Base-by-base conservation (phyloP, 2,113 vertebrate species). In the Otus sunia region DNA sequence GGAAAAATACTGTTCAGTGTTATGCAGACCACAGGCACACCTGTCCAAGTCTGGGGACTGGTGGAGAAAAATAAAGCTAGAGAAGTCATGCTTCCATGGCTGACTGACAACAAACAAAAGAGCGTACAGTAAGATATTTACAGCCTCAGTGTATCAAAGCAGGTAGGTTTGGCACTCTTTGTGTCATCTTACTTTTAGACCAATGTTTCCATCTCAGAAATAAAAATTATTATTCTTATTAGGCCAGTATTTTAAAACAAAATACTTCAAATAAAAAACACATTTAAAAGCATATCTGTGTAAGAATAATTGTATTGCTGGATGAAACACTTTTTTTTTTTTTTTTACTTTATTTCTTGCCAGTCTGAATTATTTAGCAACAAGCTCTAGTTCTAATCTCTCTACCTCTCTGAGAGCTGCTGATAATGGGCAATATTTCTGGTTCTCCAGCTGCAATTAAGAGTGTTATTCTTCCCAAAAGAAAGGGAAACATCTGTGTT, bases 401-500 rank as follows among this genome's bases (percentile, higher is more conserved):
- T 71, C 34, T 86, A 37, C 45, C 12, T 95, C 63, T 86, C 72
- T 71, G 29, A 86, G 11, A 86, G n/a, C 5, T 94, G 56, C 12
- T 39, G 25, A 60, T 94, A 92, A 78, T 22, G 12, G n/a, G 34
- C 37, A 76, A 36, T 45, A 76, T 83, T 86, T 80, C 88, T 94
- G 29, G 41, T 43, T 88, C 50, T 94, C 41, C 88, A 82, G 58
- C 50, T 92, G 75, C 72, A 92, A 41, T 90, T 77, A 76, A 37
- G 30, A 77, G 6, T 67, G 21, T 72, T 87, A 86, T 84, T 92
- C 71, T 96, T 80, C 92, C 53, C 50, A 45, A 95, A 93, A 92
- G 77, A 83, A 92, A 92, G 15, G 92, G 67, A 96, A 97, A 92
- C 85, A 95, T 88, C 96, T 95, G 85, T 62, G 85, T 88, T 92